Conservation (phyloP, 1,140 invertebrate species). For the Brachionus rubens region DNA sequence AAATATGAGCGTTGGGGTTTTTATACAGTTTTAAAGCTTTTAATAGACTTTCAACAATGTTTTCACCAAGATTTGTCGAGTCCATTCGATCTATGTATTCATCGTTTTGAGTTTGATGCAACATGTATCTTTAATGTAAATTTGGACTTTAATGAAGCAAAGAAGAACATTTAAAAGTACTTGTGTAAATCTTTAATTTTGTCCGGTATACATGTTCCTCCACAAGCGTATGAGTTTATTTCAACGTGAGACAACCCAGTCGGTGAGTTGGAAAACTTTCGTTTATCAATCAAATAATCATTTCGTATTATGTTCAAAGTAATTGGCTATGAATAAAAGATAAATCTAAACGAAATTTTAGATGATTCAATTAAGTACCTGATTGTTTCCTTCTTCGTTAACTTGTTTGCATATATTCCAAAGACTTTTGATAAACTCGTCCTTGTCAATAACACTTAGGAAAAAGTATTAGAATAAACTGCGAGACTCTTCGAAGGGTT, state of each 20-base stretch:
- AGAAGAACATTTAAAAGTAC: neutral
- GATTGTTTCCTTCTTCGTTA: neutral
- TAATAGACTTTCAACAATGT: neutral
- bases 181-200: neutral
- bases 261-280: neutral
- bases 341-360: neutral
- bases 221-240: conserved; percentile 34
- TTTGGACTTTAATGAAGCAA: neutral
- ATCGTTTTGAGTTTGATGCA: neutral
- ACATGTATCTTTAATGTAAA: neutral
- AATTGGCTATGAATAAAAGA: neutral
- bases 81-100: neutral
- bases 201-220: neutral
- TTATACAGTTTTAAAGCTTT: neutral
- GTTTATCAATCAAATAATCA: conserved; percentile 23
- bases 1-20: neutral
- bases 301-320: conserved; percentile 18
- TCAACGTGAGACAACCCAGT: neutral
- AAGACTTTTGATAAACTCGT: neutral
- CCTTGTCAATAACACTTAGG: neutral
- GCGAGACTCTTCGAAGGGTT: too few species aligned
- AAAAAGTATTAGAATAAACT: too few species aligned
- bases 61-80: neutral
- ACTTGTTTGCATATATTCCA: conserved; percentile 3
- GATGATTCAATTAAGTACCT: neutral